These are phyloP conservation scores for Rhadinocentrus ornatus DNA, from an alignment of 2,797 vertebrate species.

Conservation along the genomic window DNA sequence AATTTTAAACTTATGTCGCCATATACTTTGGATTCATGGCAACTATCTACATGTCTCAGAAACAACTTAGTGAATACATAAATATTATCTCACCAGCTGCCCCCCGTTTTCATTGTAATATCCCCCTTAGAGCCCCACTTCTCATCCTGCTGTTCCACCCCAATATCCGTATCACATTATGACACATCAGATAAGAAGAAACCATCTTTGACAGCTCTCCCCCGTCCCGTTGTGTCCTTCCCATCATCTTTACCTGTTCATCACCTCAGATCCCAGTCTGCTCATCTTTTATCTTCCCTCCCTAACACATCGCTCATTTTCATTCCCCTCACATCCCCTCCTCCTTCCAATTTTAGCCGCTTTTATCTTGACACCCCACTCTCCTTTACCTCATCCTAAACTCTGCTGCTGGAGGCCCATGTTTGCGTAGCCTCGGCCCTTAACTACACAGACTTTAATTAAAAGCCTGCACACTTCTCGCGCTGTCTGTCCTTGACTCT, in stretches of 20 bases:
- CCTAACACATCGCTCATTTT: slow-evolving; percentile 36
- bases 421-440: slow-evolving; percentile 74
- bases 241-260: slow-evolving; percentile 49
- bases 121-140: slow-evolving; percentile 16
- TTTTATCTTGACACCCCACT: slow-evolving; percentile 28
- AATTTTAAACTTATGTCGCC: neutral
- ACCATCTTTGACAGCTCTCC: slow-evolving; percentile 41
- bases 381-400: slow-evolving; percentile 66
- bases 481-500: slow-evolving; percentile 31
- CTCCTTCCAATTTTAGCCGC: slow-evolving; percentile 13
- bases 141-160: slow-evolving; percentile 33
- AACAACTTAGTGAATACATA: slow-evolving; percentile 15
- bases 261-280: slow-evolving; percentile 19
- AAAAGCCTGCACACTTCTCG: slow-evolving; percentile 71
- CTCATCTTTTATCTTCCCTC: slow-evolving; percentile 49
- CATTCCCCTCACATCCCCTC: slow-evolving; percentile 16
- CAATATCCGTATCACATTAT: slow-evolving; percentile 71
- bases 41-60: slow-evolving; percentile 40
- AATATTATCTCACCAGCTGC: slow-evolving; percentile 19
- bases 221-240: slow-evolving; percentile 9
- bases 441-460: slow-evolving; percentile 78
- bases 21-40: slow-evolving; percentile 20
- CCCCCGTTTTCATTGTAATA: slow-evolving; percentile 56
- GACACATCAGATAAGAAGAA: slow-evolving; percentile 66
- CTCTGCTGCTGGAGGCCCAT: slow-evolving; percentile 71